phyloP scores from a whole-genome alignment of 1,140 invertebrate species.

The Eurosta solidaginis region DNA sequence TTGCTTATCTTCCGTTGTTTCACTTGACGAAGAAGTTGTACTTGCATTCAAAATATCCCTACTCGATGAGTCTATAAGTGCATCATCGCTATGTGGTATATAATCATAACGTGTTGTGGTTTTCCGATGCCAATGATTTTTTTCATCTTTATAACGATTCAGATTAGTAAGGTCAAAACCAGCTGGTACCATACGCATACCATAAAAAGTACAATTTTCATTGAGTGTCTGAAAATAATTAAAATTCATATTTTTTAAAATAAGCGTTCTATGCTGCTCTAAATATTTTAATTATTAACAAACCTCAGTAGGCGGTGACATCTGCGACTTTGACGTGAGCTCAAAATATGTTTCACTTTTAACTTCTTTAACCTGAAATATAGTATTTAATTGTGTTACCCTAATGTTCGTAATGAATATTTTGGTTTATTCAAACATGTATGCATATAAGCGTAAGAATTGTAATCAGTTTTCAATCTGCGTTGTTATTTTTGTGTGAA shows the following conservation, averaged over 20 bases:
- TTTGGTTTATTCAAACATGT: background rate
- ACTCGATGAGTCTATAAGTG: no score
- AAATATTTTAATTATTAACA: background rate
- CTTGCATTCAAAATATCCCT: no score
- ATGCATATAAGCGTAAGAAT: background rate
- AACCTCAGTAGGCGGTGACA: background rate
- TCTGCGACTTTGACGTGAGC: background rate
- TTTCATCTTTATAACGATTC: slow-evolving; percentile 28
- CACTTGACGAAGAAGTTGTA: no score
- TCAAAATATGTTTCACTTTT: background rate
- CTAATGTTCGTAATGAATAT: background rate
- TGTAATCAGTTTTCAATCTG: no score
- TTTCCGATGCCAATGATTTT: slow-evolving; percentile 37
- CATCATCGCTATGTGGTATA: background rate
- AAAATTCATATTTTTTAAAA: slow-evolving; percentile 14
- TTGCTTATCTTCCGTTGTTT: background rate
- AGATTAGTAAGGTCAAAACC: slow-evolving; percentile 33
- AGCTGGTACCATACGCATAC: slow-evolving; percentile 32
- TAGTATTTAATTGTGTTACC: background rate
- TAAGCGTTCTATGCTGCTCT: background rate
- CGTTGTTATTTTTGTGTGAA: no score
- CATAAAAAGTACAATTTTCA: slow-evolving; percentile 6
- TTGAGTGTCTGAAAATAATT: slow-evolving; percentile 3
- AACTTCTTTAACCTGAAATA: background rate
- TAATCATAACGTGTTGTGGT: slow-evolving; percentile 24